Evolutionary conservation across 2,113 vertebrate genomes (phyloP).

Genomic region (Chionomys nivalis): DNA sequence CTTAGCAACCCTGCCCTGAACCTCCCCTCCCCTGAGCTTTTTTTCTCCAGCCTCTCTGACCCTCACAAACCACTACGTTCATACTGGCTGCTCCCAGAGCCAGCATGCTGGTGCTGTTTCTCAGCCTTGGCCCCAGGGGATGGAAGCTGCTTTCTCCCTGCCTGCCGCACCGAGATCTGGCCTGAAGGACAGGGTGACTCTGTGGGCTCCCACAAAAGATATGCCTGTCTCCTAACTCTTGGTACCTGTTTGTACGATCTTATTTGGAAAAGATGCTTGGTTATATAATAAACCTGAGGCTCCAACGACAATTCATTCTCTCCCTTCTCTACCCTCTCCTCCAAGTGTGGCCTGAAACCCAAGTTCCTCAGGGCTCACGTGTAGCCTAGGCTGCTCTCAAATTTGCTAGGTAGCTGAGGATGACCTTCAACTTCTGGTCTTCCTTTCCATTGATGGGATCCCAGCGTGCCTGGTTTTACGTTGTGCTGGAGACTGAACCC

Average conservation of each 20-base stretch:
- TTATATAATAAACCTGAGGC: background rate
- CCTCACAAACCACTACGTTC: background rate
- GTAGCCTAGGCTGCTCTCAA: background rate
- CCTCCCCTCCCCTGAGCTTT: background rate
- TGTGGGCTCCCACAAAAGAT: background rate
- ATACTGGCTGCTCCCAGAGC: background rate
- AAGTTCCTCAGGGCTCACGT: background rate
- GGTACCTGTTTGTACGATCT: background rate
- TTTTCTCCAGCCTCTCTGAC: background rate
- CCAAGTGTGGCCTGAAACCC: background rate
- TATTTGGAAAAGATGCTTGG: constrained; percentile 3
- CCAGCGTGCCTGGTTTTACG: background rate
- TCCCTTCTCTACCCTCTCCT: background rate
- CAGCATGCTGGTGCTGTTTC: background rate
- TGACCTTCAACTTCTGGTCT: background rate
- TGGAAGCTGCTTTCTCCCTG: background rate
- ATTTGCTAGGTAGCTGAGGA: background rate
- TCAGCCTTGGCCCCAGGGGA: background rate
- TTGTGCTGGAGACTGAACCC: background rate
- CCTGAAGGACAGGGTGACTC: background rate
- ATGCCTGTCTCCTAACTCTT: background rate
- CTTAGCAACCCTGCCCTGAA: background rate
- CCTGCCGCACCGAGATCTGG: background rate
- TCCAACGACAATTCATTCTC: background rate
- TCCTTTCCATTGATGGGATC: background rate